Evolutionary conservation across 2,113 vertebrate genomes (phyloP).

Genomic region (Brienomyrus longianalis): DNA sequence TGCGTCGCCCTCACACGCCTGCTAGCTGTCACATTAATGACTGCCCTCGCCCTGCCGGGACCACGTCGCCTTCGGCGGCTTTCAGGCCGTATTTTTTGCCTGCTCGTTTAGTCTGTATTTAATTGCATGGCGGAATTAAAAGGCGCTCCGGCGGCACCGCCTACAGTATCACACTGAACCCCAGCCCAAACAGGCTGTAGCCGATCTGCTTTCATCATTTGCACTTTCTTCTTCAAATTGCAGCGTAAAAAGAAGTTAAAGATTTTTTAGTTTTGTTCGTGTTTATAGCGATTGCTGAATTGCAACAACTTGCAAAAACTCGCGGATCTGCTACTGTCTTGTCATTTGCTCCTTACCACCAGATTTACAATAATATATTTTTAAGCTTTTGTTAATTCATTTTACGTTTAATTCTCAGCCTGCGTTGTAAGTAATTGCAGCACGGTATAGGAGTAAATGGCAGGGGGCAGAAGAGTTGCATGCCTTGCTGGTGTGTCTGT

Average conservation of each 20-base stretch:
- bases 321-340: neutral
- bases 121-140: neutral
- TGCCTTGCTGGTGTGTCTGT: neutral
- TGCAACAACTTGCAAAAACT: neutral
- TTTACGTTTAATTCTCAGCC: neutral
- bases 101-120: neutral
- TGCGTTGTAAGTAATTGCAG: neutral
- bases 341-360: neutral
- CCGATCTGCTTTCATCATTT: neutral
- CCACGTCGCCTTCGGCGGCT: neutral
- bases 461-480: neutral
- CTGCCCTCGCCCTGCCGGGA: neutral
- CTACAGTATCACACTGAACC: neutral
- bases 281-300: neutral
- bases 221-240: neutral
- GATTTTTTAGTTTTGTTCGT: neutral
- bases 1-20: neutral
- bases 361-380: neutral
- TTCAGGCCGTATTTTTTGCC: neutral
- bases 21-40: neutral
- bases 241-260: neutral
- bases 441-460: neutral
- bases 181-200: neutral
- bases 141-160: neutral
- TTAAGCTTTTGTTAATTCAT: neutral